Conservation (phyloP, 2,888 invertebrate species). For the Nipponacmea schrenckii region DNA sequence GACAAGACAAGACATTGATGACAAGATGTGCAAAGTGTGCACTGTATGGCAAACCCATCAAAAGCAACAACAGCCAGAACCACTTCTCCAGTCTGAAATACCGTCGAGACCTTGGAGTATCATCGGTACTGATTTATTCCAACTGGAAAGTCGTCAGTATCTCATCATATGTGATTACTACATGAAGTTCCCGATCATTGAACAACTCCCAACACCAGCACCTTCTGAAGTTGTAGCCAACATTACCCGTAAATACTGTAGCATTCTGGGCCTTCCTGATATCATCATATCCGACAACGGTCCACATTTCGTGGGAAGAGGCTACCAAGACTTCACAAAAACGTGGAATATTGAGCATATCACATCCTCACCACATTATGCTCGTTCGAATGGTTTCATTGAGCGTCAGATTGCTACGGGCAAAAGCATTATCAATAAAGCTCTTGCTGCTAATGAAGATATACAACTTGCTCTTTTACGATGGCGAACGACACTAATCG, state of each 20-base stretch:
- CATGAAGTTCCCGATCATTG: background rate
- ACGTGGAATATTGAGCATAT: background rate
- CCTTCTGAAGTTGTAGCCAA: background rate
- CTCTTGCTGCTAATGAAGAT: background rate
- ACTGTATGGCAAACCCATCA: background rate
- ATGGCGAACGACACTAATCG: background rate
- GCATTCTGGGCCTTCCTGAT: background rate
- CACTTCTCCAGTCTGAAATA: background rate
- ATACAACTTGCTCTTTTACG: background rate
- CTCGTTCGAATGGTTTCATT: too few species aligned
- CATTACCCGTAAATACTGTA: background rate
- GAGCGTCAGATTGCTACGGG: too few species aligned
- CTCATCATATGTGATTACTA: background rate
- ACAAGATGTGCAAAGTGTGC: background rate
- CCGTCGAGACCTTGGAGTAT: background rate
- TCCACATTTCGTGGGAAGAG: background rate
- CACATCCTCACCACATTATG: background rate
- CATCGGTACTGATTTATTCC: background rate
- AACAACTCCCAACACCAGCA: background rate
- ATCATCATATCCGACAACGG: background rate
- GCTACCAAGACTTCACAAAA: background rate
- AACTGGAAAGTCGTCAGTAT: background rate
- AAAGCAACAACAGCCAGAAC: background rate
- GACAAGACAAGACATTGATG: too few species aligned
- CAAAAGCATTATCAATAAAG: background rate